Conservation (phyloP, 2,113 vertebrate species). For the Xiphophorus hellerii region DNA sequence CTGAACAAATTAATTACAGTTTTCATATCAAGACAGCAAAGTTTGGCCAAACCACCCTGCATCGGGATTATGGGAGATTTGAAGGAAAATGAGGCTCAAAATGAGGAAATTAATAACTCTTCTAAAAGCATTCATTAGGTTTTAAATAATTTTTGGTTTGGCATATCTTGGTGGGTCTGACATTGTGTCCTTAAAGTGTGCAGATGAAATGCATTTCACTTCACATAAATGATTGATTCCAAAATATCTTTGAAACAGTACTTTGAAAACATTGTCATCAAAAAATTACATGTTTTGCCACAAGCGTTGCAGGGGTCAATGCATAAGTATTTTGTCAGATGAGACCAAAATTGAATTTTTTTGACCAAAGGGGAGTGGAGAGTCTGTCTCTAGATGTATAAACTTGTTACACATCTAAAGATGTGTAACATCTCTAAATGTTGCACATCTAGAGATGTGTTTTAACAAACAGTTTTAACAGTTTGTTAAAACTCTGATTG, state of each 20-base stretch:
- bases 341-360: no score
- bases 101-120: slow-evolving; percentile 11
- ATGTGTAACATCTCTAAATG: no score
- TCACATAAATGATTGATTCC: neutral
- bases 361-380: no score
- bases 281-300: no score
- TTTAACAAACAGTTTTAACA: no score
- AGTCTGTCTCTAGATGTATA: no score
- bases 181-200: slow-evolving; percentile 21
- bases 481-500: no score
- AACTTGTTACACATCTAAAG: no score
- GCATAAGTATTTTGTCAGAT: no score
- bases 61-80: neutral
- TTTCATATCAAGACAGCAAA: slow-evolving; percentile 48
- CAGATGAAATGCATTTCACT: neutral
- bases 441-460: no score
- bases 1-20: slow-evolving; percentile 69
- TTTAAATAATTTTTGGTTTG: slow-evolving; percentile 36
- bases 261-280: neutral
- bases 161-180: slow-evolving; percentile 30
- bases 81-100: slow-evolving; percentile 15
- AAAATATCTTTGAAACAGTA: neutral
- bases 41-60: slow-evolving; percentile 32
- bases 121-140: slow-evolving; percentile 41
- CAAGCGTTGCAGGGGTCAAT: no score